Conservation (phyloP, 2,888 invertebrate species). For the Tiliacea citrago region DNA sequence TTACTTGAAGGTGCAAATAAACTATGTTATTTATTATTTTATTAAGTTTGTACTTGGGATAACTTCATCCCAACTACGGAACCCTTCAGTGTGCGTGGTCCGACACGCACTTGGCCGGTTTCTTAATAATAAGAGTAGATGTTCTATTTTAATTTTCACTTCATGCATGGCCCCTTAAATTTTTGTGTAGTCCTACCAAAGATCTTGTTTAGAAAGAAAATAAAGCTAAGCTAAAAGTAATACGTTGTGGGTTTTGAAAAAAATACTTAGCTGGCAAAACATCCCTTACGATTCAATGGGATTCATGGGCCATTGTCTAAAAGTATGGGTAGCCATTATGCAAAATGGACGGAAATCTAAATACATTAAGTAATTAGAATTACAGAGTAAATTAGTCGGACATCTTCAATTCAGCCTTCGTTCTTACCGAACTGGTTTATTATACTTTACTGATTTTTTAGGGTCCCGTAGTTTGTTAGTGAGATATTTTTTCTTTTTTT, state of each 20-base stretch:
- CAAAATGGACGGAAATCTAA: slow-evolving; percentile 57
- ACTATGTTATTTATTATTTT: too few species aligned
- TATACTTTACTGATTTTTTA: slow-evolving; percentile 51
- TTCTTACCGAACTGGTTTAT: slow-evolving; percentile 53
- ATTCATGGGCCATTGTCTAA: slow-evolving; percentile 19
- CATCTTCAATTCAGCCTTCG: slow-evolving; percentile 64
- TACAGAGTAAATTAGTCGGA: slow-evolving; percentile 55
- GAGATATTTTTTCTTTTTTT: neutral
- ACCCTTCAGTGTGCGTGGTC: too few species aligned
- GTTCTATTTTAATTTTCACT: neutral
- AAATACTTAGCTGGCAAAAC: slow-evolving; percentile 4
- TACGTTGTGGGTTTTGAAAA: neutral
- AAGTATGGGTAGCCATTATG: slow-evolving; percentile 46
- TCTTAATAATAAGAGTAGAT: neutral
- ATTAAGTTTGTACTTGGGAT: too few species aligned
- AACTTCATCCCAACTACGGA: too few species aligned
- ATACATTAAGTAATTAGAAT: slow-evolving; percentile 68
- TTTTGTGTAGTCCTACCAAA: neutral
- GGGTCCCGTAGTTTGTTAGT: slow-evolving; percentile 23
- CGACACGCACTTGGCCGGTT: too few species aligned
- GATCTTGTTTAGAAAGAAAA: neutral
- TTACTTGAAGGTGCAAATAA: too few species aligned
- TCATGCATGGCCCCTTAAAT: neutral
- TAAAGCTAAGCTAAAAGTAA: neutral
- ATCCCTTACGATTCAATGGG: slow-evolving; percentile 16